Percentiles rank a stretch among this genome's conserved stretches.
These are phyloP conservation scores for Botia almorhae DNA, from an alignment of 2,797 vertebrate species.

Conservation along the genomic window DNA sequence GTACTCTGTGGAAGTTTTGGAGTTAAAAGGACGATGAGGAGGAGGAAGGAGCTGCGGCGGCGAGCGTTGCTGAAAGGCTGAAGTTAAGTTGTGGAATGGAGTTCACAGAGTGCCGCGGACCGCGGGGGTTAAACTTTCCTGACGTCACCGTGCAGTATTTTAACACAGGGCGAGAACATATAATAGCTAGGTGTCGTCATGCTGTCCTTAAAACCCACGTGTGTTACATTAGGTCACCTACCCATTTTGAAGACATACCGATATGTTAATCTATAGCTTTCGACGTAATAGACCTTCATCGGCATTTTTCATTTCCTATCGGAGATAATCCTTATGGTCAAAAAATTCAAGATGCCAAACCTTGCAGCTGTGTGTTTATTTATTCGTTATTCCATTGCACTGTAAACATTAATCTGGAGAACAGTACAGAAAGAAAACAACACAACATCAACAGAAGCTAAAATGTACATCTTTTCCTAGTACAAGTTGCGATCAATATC, in stretches of 20 bases:
- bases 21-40: slow-evolving; percentile 61
- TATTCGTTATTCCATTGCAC: slow-evolving; percentile 65
- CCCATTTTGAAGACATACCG: not conserved
- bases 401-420: slow-evolving; percentile 64
- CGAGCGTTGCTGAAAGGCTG: slow-evolving; percentile 60
- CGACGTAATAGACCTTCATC: not conserved
- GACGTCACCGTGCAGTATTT: not conserved
- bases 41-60: slow-evolving; percentile 49
- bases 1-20: slow-evolving; percentile 50
- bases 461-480: slow-evolving; percentile 24
- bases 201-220: not conserved
- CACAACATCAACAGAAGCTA: slow-evolving; percentile 57
- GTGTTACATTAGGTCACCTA: not conserved
- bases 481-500: not conserved
- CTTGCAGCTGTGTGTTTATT: not conserved
- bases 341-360: not conserved
- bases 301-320: not conserved
- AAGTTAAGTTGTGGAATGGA: slow-evolving; percentile 82
- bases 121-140: slow-evolving; percentile 62
- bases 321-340: not conserved
- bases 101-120: slow-evolving; percentile 61
- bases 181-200: not conserved
- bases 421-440: slow-evolving; percentile 56
- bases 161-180: not conserved
- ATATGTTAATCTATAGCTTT: not conserved